Base-by-base conservation (phyloP, 2,888 invertebrate species). In the Drosophila basisetae region DNA sequence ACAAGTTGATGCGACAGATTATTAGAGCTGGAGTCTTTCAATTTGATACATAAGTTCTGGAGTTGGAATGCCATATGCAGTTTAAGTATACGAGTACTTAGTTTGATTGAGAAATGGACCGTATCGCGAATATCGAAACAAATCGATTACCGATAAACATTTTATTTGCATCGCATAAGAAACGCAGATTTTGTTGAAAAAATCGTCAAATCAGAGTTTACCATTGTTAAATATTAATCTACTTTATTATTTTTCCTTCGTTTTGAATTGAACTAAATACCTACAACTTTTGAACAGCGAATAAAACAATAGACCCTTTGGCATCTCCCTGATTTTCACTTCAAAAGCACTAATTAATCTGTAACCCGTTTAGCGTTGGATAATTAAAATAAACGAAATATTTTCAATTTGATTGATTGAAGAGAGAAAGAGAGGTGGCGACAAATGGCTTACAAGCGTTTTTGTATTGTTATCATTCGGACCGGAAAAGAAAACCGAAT, bases 371-470 rank as follows among this genome's bases (percentile, higher is more conserved):
- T 69, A 61, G 41, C 55, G 50, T 49, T 54, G 39, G 52, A n/a
- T 68, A 77, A 62, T 77, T 61, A 50, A 35, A 63, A 61, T 52
- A 41, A 56, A 64, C 60, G 69, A 66, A 82, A 63, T 64, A 54
- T 78, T 69, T 79, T 69, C 49, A 13, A 25, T 41, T 67, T 74
- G 65, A 67, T 78, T 68, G 73, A 72, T 81, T 78, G 77, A 43
- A 49, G n/a, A 22, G 56, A 37, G 9, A 31, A 9, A 31, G 31
- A 31, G 58, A 72, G 52, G 58, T 72, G 81, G 78, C 78, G 81
- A 68, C 78, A 80, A 69, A 77, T 56, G 55, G 50, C 62, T 39
- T 4, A 71, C 62, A 64, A 71, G 18, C 41, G 67, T 43, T 58
- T 66, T 66, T 56, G 41, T 55, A 72, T 80, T 76, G 71, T 80